phyloP scores from a whole-genome alignment of 2,888 invertebrate species.

The Oxyteleia sp. region DNA sequence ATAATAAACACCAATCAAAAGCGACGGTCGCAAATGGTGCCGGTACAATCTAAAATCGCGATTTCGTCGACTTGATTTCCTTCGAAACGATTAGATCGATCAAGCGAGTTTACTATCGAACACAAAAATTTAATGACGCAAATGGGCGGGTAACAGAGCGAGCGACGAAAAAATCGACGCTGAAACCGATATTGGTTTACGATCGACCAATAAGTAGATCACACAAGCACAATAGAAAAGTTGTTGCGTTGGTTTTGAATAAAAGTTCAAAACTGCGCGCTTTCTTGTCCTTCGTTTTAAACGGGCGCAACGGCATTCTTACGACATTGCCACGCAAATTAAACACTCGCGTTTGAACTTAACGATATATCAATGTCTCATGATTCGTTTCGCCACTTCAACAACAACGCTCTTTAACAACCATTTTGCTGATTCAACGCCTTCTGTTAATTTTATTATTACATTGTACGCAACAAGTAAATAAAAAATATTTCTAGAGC shows the following conservation, averaged over 20 bases:
- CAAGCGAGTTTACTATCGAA: not conserved
- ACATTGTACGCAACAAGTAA: not conserved
- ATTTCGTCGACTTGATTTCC: conserved; percentile 41
- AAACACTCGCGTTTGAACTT: conserved; percentile 18
- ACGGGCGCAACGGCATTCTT: conserved; percentile 44
- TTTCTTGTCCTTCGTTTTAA: conserved; percentile 46
- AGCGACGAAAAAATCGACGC: conserved; percentile 28
- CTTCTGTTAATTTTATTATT: no score
- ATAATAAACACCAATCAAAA: not conserved
- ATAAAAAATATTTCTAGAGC: no score
- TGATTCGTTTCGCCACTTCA: conserved; percentile 16
- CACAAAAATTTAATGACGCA: conserved; percentile 37
- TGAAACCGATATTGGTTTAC: conserved; percentile 9
- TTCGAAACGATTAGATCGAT: conserved; percentile 12
- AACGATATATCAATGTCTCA: conserved; percentile 39
- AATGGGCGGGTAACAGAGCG: conserved; percentile 39
- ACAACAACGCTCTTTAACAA: not conserved
- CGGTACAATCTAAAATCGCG: not conserved
- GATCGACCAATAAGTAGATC: conserved; percentile 17
- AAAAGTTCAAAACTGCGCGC: conserved; percentile 48
- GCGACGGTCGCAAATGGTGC: not conserved
- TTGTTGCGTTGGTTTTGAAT: conserved; percentile 45
- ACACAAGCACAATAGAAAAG: conserved; percentile 51
- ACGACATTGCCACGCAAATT: conserved; percentile 30
- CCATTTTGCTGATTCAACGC: conserved; percentile 4